phyloP scores from a whole-genome alignment of 92 coral and sea anemone genomes.

The Actinostola sp. region DNA sequence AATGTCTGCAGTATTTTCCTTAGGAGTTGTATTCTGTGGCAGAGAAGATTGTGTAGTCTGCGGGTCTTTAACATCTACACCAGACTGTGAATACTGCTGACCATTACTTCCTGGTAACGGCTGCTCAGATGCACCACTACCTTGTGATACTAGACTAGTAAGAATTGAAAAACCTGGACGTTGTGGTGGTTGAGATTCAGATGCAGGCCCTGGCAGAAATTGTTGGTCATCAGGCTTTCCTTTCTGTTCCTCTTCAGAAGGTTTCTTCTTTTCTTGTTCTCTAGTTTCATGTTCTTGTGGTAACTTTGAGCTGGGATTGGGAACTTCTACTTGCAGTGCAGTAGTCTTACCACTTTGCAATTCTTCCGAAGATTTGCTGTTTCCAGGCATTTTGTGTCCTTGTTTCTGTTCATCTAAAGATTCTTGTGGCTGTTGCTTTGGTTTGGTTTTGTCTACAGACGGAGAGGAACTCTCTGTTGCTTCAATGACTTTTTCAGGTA shows the following conservation, averaged over 20 bases:
- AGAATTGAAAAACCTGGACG: not conserved
- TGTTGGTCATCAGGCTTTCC: not conserved
- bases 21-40: no score
- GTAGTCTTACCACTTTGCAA: no score
- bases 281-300: not conserved
- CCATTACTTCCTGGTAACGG: no score
- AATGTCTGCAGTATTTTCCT: no score
- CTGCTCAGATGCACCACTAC: no score
- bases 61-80: not conserved
- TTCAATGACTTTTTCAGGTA: conserved; percentile 8
- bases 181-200: not conserved
- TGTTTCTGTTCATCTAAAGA: not conserved
- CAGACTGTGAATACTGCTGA: no score
- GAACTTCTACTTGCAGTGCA: conserved; percentile 1
- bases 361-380: no score
- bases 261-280: not conserved
- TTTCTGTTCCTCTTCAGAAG: not conserved
- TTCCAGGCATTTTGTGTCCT: not conserved
- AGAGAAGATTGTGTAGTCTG: not conserved
- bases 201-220: not conserved
- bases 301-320: conserved; percentile 2
- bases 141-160: not conserved
- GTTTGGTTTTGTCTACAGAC: not conserved
- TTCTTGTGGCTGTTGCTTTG: conserved; percentile 4
- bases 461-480: conserved; percentile 25